Conservation (phyloP, 2,888 invertebrate species). For the Eretmocerus hayati region DNA sequence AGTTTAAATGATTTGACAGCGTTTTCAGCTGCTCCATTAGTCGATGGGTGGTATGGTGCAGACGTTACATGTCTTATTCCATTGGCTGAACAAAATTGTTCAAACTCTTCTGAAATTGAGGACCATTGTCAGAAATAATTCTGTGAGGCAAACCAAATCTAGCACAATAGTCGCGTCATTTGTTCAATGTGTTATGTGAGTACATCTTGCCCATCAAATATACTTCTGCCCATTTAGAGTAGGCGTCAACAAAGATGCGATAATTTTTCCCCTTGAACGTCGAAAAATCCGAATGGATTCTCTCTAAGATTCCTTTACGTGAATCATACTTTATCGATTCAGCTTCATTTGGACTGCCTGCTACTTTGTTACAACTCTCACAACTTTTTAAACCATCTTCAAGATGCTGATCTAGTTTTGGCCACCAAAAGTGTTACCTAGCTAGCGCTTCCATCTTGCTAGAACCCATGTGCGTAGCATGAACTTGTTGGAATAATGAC, state of each 20-base stretch:
- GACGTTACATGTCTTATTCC: constrained; percentile 18
- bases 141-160: constrained; percentile 21
- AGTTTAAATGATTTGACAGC: constrained; percentile 23
- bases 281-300: constrained; percentile 22
- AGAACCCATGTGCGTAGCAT: constrained; percentile 25
- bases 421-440: constrained; percentile 27
- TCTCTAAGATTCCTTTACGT: constrained; percentile 14
- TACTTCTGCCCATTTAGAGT: constrained; percentile 25
- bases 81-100: constrained; percentile 10
- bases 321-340: constrained; percentile 15
- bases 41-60: constrained; percentile 22
- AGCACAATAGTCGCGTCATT: constrained; percentile 16
- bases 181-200: constrained; percentile 13
- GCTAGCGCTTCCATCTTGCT: constrained; percentile 28
- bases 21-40: constrained; percentile 24
- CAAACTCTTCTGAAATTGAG: constrained; percentile 20
- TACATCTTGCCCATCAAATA: constrained; percentile 17
- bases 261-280: constrained; percentile 20
- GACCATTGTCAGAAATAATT: constrained; percentile 25
- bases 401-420: constrained; percentile 22
- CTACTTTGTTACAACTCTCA: constrained; percentile 14
- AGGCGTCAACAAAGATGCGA: constrained; percentile 24
- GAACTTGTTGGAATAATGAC: constrained; percentile 27
- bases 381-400: constrained; percentile 12
- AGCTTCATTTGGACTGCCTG: constrained; percentile 15